Evolutionary conservation across 2,113 vertebrate genomes (phyloP).

Genomic region (Rynchops niger): DNA sequence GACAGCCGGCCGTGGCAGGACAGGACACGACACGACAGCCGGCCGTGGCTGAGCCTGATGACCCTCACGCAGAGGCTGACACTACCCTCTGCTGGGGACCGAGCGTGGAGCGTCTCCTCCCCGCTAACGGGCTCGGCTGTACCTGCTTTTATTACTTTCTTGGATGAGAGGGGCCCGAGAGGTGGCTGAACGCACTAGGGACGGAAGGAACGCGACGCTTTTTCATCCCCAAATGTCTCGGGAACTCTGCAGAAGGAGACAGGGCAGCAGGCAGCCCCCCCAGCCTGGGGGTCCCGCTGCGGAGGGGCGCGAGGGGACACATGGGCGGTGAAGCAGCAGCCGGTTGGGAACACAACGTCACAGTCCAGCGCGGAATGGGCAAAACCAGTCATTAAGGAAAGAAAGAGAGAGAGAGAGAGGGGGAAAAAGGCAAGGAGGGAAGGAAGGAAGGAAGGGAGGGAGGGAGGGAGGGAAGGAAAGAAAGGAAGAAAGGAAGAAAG

Average conservation of each 20-base stretch:
- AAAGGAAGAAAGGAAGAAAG: too few species aligned
- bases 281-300: accelerated
- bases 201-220: accelerated
- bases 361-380: accelerated
- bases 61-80: neutral
- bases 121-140: accelerated
- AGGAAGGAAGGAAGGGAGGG: too few species aligned
- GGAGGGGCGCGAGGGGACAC: accelerated
- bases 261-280: neutral
- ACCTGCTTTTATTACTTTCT: accelerated
- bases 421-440: too few species aligned
- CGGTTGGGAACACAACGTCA: neutral
- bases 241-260: accelerated
- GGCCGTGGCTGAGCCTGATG: neutral
- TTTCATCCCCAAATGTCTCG: neutral
- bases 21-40: neutral
- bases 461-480: too few species aligned
- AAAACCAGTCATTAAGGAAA: neutral
- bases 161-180: neutral
- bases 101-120: neutral
- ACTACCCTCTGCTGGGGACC: slow-evolving; percentile 60
- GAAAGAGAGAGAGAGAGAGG: neutral
- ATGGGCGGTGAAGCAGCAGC: accelerated
- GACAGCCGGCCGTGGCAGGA: neutral
- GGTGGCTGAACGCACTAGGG: accelerated